A percentile compares a stretch with the other conserved stretches of the same genome.
Conservation (phyloP, 2,113 vertebrate genomes). For the Fregata magnificens region DNA sequence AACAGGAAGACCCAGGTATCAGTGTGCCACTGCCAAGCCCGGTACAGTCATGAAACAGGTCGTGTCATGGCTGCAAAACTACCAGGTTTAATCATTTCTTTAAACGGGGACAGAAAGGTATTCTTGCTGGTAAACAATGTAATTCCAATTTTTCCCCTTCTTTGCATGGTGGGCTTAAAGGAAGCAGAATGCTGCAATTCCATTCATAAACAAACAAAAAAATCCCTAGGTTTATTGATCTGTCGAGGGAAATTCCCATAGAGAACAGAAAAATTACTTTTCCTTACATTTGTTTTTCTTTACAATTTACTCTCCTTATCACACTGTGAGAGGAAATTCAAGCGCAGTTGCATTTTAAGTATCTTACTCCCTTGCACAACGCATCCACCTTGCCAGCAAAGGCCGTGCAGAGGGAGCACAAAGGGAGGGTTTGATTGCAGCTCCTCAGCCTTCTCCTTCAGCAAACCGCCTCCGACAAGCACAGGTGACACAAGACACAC, state of each 20-base stretch:
- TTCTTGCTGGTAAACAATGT: background rate
- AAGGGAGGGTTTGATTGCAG: fast-evolving
- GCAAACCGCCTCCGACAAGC: fast-evolving
- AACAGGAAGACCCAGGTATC: background rate
- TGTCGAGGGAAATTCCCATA: background rate
- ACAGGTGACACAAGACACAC: background rate
- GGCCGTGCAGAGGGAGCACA: fast-evolving
- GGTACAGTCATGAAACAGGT: background rate
- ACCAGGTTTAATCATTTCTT: background rate
- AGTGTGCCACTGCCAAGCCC: background rate
- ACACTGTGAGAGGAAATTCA: background rate
- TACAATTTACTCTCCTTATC: background rate
- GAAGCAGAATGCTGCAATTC: background rate
- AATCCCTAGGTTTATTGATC: background rate
- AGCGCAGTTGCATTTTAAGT: fast-evolving
- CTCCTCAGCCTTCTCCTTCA: too few relatives aligned
- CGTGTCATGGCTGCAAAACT: background rate
- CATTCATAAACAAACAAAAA: background rate
- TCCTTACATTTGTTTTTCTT: background rate
- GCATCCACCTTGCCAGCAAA: fast-evolving
- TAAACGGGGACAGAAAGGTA: background rate
- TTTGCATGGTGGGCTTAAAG: background rate
- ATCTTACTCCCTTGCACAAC: background rate
- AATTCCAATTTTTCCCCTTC: background rate
- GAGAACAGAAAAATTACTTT: background rate